These are phyloP conservation scores for Phrynosoma blainvillii DNA, from an alignment of 2,113 vertebrate species.

Conservation along the genomic window DNA sequence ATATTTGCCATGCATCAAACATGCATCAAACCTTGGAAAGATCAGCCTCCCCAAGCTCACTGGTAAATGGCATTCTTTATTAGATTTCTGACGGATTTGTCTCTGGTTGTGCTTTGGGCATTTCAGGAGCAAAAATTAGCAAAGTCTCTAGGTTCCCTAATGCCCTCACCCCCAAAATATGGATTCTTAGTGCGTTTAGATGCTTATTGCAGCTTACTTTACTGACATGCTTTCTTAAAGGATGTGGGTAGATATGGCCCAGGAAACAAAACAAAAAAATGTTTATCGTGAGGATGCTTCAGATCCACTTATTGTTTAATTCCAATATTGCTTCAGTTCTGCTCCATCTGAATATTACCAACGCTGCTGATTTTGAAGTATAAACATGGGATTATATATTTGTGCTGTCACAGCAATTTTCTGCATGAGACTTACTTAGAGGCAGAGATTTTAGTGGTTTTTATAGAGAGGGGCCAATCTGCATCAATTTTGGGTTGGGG, in stretches of 20 bases:
- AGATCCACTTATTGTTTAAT: too few relatives aligned
- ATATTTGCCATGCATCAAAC: conserved; percentile 18
- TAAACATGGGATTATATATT: background rate
- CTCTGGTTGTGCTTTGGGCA: background rate
- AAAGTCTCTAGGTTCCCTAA: background rate
- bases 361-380: too few relatives aligned
- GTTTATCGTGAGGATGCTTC: too few relatives aligned
- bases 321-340: too few relatives aligned
- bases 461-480: background rate
- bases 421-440: background rate
- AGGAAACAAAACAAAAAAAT: too few relatives aligned
- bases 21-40: conserved; percentile 16
- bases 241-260: background rate
- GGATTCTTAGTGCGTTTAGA: background rate
- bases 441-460: background rate
- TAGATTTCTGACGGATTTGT: background rate
- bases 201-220: background rate
- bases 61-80: conserved; percentile 37
- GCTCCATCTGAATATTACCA: too few relatives aligned
- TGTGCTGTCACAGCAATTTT: too few relatives aligned
- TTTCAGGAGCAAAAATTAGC: background rate
- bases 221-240: background rate
- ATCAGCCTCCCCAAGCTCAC: conserved; percentile 14
- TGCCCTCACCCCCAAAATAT: background rate
- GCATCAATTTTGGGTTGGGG: background rate